These are phyloP conservation scores for Spinus olivaceus DNA, from an alignment of 2,797 vertebrate genomes.

Conservation along the genomic window DNA sequence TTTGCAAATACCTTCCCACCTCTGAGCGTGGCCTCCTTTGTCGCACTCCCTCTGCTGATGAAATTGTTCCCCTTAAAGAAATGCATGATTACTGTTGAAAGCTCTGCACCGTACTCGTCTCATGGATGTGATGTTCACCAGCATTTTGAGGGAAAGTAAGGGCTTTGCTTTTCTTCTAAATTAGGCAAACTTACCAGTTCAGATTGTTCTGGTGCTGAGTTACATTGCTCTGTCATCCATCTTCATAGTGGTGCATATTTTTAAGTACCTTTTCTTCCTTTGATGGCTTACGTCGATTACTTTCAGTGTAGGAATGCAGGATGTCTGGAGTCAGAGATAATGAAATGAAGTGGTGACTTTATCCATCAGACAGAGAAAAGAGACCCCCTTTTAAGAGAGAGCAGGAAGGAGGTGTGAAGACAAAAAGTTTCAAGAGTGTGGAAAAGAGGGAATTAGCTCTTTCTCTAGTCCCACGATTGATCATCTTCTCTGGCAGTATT, in stretches of 20 bases:
- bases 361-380: background rate
- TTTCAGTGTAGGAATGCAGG: background rate
- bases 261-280: background rate
- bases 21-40: background rate
- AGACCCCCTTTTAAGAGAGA: background rate
- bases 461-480: background rate
- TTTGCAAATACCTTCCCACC: background rate
- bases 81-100: background rate
- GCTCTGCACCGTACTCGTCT: background rate
- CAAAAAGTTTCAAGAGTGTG: background rate
- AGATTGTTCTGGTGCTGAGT: background rate
- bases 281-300: background rate
- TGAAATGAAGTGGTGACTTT: background rate
- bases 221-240: background rate
- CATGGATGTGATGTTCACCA: background rate
- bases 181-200: background rate
- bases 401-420: background rate
- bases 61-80: background rate
- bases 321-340: background rate
- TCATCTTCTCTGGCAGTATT: background rate
- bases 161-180: background rate
- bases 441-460: background rate
- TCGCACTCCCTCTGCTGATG: background rate
- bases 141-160: background rate
- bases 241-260: background rate